Percentiles rank a stretch among this genome's conserved stretches.
Conservation (phyloP, 2,888 invertebrate species). For the Chelonus formosanus region DNA sequence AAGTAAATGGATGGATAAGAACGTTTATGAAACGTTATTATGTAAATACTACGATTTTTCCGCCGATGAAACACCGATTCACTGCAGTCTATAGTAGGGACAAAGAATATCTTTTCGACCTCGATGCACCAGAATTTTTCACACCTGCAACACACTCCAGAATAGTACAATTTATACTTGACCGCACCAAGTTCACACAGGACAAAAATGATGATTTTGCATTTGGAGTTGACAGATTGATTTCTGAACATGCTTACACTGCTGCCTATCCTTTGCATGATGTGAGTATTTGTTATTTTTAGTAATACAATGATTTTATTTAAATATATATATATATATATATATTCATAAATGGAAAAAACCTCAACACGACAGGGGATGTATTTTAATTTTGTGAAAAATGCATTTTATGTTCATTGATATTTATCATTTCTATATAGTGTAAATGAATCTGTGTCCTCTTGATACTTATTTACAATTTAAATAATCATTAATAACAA, state of each 20-base stretch:
- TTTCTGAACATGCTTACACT: conserved; percentile 77
- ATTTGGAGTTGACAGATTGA: conserved; percentile 81
- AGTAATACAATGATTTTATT: not conserved
- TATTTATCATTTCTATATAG: no score
- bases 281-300: conserved; percentile 67
- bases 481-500: no score
- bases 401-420: no score
- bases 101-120: conserved; percentile 92
- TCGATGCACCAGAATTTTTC: conserved; percentile 83
- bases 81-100: conserved; percentile 91
- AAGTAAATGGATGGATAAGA: conserved; percentile 69
- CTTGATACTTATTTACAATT: no score
- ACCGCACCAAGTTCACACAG: conserved; percentile 83
- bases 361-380: no score
- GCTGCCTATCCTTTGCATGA: conserved; percentile 91
- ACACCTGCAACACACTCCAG: conserved; percentile 85
- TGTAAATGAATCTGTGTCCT: no score
- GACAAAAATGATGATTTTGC: conserved; percentile 75
- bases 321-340: no score
- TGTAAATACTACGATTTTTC: conserved; percentile 78
- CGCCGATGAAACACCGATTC: conserved; percentile 80
- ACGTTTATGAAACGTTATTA: conserved; percentile 70
- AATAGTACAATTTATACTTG: conserved; percentile 91
- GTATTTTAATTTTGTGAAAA: no score
- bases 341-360: no score